Percentiles rank a stretch among this genome's conserved stretches.
Evolutionary conservation across 2,797 vertebrate genomes (phyloP).

Genomic region (Acanthis flammea): DNA sequence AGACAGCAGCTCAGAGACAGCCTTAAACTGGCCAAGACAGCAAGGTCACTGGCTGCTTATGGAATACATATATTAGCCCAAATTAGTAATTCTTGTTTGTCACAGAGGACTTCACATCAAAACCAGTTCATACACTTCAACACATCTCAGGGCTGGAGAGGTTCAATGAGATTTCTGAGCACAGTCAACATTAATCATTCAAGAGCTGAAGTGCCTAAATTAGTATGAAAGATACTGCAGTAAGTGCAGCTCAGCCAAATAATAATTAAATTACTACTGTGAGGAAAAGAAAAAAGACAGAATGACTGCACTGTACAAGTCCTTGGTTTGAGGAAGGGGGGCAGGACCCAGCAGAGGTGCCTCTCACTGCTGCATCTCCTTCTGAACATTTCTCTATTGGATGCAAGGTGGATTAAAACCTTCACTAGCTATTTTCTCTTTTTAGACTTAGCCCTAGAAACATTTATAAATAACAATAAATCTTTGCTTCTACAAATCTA

Average conservation of each 20-base stretch:
- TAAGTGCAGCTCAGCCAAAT: neutral
- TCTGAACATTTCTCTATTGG: neutral
- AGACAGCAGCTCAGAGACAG: neutral
- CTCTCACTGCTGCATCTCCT: neutral
- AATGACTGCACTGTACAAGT: neutral
- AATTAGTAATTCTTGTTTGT: neutral
- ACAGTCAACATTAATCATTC: conserved; percentile 23
- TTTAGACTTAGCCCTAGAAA: neutral
- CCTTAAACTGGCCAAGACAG: neutral
- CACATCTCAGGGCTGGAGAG: neutral
- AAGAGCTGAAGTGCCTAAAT: conserved; percentile 9
- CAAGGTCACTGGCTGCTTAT: neutral
- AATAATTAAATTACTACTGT: conserved; percentile 30
- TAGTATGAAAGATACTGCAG: conserved; percentile 13
- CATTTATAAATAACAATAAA: neutral
- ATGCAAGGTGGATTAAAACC: neutral
- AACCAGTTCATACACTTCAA: neutral
- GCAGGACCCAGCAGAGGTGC: neutral
- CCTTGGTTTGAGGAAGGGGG: neutral
- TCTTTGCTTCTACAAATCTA: neutral
- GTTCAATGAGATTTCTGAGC: neutral
- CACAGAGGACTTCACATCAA: neutral
- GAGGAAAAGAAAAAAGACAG: neutral
- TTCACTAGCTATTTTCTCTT: neutral
- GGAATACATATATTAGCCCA: neutral